Evolutionary conservation across 2,797 vertebrate genomes (phyloP).

Genomic region (Crypturellus tataupa): DNA sequence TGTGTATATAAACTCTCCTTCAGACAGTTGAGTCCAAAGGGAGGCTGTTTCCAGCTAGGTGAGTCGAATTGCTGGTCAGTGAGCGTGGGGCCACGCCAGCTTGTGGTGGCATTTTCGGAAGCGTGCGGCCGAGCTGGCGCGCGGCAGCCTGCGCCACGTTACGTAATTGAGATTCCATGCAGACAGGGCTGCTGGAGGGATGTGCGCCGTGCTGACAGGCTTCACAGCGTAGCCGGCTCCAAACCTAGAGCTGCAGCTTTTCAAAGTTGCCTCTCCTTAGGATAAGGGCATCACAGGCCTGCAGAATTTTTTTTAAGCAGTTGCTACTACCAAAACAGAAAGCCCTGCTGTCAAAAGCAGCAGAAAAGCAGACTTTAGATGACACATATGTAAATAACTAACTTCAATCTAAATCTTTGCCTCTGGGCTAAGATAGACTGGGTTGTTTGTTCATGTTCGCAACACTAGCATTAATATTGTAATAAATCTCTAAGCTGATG

Average conservation of each 20-base stretch:
- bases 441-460: neutral
- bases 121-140: rapidly evolving
- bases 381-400: rapidly evolving
- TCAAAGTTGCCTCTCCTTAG: neutral
- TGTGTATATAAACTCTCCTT: neutral
- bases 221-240: neutral
- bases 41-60: neutral
- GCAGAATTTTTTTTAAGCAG: neutral
- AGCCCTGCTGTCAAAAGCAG: neutral
- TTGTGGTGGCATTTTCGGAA: neutral
- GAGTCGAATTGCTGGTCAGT: rapidly evolving
- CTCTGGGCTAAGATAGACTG: neutral
- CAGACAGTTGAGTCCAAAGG: neutral
- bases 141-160: rapidly evolving
- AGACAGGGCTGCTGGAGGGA: neutral
- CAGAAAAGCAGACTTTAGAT: neutral
- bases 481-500: neutral
- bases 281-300: rapidly evolving
- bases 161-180: neutral
- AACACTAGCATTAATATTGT: neutral
- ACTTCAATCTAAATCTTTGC: neutral
- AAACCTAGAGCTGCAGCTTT: neutral
- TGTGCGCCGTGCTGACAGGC: neutral
- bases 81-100: neutral
- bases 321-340: neutral